phyloP scores from a whole-genome alignment of 1,140 invertebrate genomes.

The Carposina sasakii region DNA sequence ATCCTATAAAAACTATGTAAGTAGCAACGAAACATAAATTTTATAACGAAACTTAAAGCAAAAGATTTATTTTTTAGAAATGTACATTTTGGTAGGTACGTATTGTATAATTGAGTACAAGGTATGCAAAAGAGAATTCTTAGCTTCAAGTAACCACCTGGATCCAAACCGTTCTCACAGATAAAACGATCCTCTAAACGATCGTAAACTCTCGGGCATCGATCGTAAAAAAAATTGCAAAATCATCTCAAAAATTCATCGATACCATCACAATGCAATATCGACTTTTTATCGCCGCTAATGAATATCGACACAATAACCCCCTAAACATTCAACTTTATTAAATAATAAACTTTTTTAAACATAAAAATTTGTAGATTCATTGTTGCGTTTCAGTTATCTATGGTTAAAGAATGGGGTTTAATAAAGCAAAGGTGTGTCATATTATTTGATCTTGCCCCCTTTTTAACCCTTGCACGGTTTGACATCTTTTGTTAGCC shows the following conservation, averaged over 20 bases:
- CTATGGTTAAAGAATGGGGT: constrained; percentile 51
- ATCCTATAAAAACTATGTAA: too few relatives aligned
- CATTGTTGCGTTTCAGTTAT: constrained; percentile 35
- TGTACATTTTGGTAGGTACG: too few relatives aligned
- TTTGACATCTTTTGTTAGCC: too few relatives aligned
- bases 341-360: constrained; percentile 58
- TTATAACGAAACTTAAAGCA: too few relatives aligned
- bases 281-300: constrained; percentile 67
- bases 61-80: too few relatives aligned
- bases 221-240: constrained; percentile 60
- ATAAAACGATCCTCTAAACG: constrained; percentile 36
- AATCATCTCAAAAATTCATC: constrained; percentile 67
- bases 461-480: constrained; percentile 44
- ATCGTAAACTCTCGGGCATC: constrained; percentile 49
- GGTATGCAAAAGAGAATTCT: too few relatives aligned
- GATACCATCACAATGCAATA: constrained; percentile 59
- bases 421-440: constrained; percentile 53
- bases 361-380: constrained; percentile 69
- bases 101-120: too few relatives aligned
- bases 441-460: constrained; percentile 56
- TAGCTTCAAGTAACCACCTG: too few relatives aligned
- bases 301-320: constrained; percentile 52
- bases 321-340: constrained; percentile 38
- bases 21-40: too few relatives aligned
- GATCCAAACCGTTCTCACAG: constrained; percentile 50